Evolutionary conservation across 2,797 vertebrate species (phyloP).

Genomic region (Gobio occitaniae): DNA sequence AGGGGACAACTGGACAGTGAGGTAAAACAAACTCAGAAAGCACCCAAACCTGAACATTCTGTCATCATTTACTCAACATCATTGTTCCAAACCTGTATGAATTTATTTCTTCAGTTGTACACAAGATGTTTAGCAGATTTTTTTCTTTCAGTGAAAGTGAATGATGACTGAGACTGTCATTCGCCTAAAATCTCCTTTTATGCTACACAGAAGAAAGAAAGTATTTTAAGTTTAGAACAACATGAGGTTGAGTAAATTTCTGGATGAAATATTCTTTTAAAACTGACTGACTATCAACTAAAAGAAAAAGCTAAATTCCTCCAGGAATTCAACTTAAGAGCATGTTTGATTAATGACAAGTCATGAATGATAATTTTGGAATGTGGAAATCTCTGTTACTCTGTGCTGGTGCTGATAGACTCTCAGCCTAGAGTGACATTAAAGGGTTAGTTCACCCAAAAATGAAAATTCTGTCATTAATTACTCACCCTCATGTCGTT

Average conservation of each 20-base stretch:
- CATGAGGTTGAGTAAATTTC: background rate
- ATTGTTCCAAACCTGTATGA: background rate
- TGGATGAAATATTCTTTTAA: background rate
- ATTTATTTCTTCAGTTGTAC: background rate
- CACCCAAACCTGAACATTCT: background rate
- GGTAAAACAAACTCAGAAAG: conserved; percentile 71
- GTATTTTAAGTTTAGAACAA: background rate
- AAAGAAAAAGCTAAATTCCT: background rate
- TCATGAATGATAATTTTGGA: background rate
- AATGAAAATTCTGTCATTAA: too few relatives aligned
- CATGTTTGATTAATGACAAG: background rate
- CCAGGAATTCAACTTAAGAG: background rate
- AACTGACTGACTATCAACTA: background rate
- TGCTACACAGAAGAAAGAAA: background rate
- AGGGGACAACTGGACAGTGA: conserved; percentile 88
- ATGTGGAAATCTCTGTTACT: background rate
- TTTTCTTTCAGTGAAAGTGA: background rate
- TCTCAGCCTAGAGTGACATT: background rate
- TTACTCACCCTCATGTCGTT: too few relatives aligned
- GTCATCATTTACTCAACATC: background rate
- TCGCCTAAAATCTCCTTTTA: background rate
- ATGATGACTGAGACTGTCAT: background rate
- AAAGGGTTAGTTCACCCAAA: too few relatives aligned
- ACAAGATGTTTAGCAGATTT: background rate
- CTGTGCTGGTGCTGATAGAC: background rate